These are phyloP conservation scores for Ctenopoma multispine DNA, from an alignment of 2,797 vertebrate species.

Conservation along the genomic window DNA sequence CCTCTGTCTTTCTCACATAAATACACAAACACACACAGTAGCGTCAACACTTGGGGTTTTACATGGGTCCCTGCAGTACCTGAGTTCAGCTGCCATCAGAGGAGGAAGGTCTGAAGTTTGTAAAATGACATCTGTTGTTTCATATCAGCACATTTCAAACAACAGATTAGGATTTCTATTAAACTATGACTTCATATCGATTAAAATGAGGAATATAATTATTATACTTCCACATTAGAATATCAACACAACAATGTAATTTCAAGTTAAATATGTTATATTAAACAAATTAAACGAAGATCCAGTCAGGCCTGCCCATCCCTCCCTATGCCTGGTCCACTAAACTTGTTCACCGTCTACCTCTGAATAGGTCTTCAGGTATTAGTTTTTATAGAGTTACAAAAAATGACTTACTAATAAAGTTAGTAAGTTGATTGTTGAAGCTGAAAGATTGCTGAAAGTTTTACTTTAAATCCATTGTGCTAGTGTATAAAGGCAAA, in stretches of 20 bases:
- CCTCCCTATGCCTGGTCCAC: too few relatives aligned
- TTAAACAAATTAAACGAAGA: neutral
- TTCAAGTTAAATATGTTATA: neutral
- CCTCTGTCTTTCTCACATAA: constrained; percentile 41
- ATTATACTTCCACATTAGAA: constrained; percentile 12
- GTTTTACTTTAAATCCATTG: too few relatives aligned
- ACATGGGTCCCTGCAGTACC: constrained; percentile 19
- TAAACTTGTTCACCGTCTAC: too few relatives aligned
- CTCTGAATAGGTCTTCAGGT: too few relatives aligned
- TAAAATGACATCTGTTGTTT: constrained; percentile 1
- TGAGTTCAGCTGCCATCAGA: constrained; percentile 31
- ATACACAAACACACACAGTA: constrained; percentile 50
- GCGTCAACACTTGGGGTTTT: constrained; percentile 44
- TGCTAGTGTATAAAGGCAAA: too few relatives aligned
- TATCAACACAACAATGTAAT: constrained; percentile 17
- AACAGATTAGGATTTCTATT: constrained; percentile 11
- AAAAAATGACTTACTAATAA: too few relatives aligned
- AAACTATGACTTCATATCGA: neutral
- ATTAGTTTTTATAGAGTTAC: too few relatives aligned
- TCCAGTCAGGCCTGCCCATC: too few relatives aligned
- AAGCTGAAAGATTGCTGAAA: too few relatives aligned
- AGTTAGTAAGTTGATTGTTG: too few relatives aligned
- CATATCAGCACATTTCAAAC: constrained; percentile 11
- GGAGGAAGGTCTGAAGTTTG: neutral
- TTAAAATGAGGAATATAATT: constrained; percentile 21